Evolutionary conservation across 1,140 invertebrate species (phyloP), one percentile per base, ranked within the genome.

Genomic region (Drosophila grimshawi): DNA sequence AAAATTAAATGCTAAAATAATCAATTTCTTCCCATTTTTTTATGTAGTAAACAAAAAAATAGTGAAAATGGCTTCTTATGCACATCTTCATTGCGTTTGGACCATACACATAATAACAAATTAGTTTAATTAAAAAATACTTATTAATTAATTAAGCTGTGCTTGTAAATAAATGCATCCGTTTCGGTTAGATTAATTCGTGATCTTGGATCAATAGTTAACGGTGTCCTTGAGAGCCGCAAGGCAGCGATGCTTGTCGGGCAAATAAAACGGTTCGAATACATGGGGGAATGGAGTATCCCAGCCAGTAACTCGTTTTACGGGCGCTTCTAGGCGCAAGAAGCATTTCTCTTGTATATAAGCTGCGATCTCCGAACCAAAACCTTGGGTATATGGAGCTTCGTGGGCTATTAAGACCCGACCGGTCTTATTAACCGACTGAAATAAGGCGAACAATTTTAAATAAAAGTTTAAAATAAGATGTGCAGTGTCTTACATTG

Each of bases 231-330:
- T 95, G 2, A 99, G 93, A 7, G 96, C 96, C 61, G 97, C 95
- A 55, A 98, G 94, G 91, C 97, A 98, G 56, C 97, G 94, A 96
- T 97, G 98, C 91, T 98, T 98, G 86, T 97, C 96, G 4, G 99
- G 99, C 64, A 99, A 92, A 93, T 99, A 99, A 93, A 99, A 98
- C 0, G 96, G 96, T 93, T 99, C 99, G 93, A 96, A 99, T 3
- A 99, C 94, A 93, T 98, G 97, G 5, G 99, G 97, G 93, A 99
- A 99, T 3, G 99, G 98, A 4, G 98, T 98, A 93, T 99, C 99
- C 94, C 97, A 98, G n/a, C 99, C 99, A 51, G 97, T 96, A 3
- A 99, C 97, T 90, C 99, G 94, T 52, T 94, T 93, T 10, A 99
- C 94, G 0, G 99, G 99, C 5, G 98, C 97, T 93, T 99, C 98